Conservation (phyloP, 2,888 invertebrate species). For the Alviniconcha strummeri region DNA sequence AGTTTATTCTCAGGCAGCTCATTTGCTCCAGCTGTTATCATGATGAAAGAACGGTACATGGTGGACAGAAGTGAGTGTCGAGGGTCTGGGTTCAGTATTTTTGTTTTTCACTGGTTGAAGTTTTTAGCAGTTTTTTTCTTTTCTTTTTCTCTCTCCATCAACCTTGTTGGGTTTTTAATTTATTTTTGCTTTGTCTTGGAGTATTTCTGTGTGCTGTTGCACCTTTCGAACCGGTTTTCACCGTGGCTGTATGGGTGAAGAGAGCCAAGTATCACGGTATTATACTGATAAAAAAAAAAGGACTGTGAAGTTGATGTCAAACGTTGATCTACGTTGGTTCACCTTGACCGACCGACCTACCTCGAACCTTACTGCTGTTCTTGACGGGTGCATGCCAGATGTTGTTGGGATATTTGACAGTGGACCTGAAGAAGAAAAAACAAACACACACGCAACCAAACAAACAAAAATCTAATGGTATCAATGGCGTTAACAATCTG, state of each 20-base stretch:
- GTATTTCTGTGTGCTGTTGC: slow-evolving; percentile 12
- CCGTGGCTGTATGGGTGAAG: not conserved
- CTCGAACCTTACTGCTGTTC: slow-evolving; percentile 28
- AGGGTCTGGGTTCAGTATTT: no score
- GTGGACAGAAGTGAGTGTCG: no score
- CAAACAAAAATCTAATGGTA: not conserved
- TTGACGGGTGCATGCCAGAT: slow-evolving; percentile 23
- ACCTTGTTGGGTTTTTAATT: not conserved
- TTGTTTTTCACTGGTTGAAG: no score
- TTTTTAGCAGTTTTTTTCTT: not conserved
- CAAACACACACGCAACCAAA: no score
- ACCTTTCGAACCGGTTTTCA: not conserved
- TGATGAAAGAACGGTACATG: no score
- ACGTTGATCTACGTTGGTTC: not conserved
- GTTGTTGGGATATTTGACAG: not conserved
- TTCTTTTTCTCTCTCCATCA: not conserved
- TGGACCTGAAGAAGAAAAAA: slow-evolving; percentile 1
- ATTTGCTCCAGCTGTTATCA: no score
- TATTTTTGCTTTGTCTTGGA: not conserved
- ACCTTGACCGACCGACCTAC: slow-evolving; percentile 24
- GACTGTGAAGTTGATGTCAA: not conserved
- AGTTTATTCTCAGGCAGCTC: no score
- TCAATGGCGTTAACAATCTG: slow-evolving; percentile 5
- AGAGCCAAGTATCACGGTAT: slow-evolving; percentile 11
- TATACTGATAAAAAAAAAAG: not conserved